These are phyloP conservation scores for Neosilurus hyrtlii DNA, from an alignment of 2,797 vertebrate species.

Conservation along the genomic window DNA sequence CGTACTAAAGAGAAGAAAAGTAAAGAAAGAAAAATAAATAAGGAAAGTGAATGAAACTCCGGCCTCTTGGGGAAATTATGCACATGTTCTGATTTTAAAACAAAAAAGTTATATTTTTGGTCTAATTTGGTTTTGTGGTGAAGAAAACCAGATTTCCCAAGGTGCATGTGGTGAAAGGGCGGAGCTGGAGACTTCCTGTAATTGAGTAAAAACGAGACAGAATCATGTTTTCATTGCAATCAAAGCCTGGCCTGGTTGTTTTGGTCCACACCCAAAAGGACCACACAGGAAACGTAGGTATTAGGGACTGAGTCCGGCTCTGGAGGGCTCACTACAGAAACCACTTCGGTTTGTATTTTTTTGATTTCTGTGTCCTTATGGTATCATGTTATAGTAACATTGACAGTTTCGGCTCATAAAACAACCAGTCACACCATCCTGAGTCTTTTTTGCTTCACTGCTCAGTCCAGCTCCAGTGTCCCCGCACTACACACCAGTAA, in stretches of 20 bases:
- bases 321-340: background rate
- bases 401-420: background rate
- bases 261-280: slow-evolving; percentile 20
- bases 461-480: background rate
- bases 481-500: background rate
- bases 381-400: too few relatives aligned
- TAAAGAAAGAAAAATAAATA: background rate
- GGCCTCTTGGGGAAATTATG: background rate
- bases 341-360: too few relatives aligned
- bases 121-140: background rate
- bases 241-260: background rate
- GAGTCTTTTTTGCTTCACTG: background rate
- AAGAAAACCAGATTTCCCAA: background rate
- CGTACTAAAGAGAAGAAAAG: slow-evolving; percentile 76
- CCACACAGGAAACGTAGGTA: background rate
- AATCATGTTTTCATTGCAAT: slow-evolving; percentile 2
- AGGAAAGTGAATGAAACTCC: background rate
- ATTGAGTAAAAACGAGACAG: background rate
- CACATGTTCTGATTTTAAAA: background rate
- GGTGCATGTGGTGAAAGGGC: slow-evolving; percentile 1
- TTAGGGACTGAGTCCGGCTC: too few relatives aligned
- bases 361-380: background rate
- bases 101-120: background rate
- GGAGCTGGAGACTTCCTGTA: slow-evolving; percentile 15
- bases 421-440: background rate